Conservation (phyloP, 2,113 vertebrate species). For the Amphilophus citrinellus region DNA sequence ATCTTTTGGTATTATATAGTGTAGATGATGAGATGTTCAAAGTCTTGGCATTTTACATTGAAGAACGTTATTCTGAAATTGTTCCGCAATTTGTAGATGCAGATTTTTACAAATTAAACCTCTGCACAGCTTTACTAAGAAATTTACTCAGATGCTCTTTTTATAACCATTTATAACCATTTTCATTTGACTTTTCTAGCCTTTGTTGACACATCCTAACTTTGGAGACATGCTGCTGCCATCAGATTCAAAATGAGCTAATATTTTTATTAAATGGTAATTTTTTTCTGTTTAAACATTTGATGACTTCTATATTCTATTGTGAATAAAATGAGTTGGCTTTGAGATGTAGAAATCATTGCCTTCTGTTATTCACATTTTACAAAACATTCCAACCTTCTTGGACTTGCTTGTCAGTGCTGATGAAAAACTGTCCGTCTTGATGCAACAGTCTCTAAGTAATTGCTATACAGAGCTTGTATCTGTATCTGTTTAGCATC, state of each 20-base stretch:
- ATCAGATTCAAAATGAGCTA: fast-evolving
- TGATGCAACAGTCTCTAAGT: background rate
- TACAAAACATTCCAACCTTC: fast-evolving
- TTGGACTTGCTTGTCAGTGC: background rate
- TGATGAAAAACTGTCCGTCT: background rate
- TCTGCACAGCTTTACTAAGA: background rate
- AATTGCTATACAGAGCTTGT: fast-evolving
- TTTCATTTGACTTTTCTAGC: background rate
- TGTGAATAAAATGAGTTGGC: background rate
- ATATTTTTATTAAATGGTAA: background rate
- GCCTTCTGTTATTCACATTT: background rate
- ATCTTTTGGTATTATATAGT: background rate
- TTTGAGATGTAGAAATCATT: background rate
- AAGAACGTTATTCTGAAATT: background rate
- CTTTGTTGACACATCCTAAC: background rate
- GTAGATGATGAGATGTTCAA: background rate
- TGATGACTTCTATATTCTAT: fast-evolving
- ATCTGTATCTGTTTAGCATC: background rate
- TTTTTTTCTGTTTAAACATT: background rate
- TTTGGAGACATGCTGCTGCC: fast-evolving
- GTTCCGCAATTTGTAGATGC: fast-evolving
- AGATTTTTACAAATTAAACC: fast-evolving
- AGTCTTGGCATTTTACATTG: background rate
- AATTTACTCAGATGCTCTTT: background rate
- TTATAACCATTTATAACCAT: background rate